Conservation (phyloP, 2,113 vertebrate species). For the Oceanodroma tethys region DNA sequence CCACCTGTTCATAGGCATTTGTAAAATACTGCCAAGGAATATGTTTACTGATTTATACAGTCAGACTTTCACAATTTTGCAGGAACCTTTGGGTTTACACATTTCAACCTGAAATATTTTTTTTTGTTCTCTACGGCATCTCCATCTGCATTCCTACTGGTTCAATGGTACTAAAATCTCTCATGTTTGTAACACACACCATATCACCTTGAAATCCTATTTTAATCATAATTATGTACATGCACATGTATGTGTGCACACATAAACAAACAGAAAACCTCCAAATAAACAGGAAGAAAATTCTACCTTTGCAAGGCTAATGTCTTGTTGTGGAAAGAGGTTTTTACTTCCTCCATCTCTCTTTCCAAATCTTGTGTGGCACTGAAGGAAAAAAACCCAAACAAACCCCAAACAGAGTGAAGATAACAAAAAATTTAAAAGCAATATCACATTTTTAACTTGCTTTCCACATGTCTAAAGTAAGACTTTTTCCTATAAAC, state of each 20-base stretch:
- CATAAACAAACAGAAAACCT: not conserved
- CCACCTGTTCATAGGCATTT: not conserved
- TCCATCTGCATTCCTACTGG: not conserved
- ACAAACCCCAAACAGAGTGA: not conserved
- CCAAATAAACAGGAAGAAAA: not conserved
- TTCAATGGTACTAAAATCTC: not conserved
- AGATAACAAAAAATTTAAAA: not conserved
- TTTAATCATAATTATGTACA: not conserved
- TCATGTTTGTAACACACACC: not conserved
- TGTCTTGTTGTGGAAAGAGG: slow-evolving; percentile 36
- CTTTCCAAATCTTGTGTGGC: not conserved
- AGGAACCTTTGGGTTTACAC: not conserved
- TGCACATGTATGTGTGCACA: not conserved
- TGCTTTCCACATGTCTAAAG: not conserved
- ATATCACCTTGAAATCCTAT: not conserved
- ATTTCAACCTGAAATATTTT: not conserved
- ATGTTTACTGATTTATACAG: not conserved
- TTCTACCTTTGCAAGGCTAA: slow-evolving; percentile 61
- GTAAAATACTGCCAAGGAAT: not conserved
- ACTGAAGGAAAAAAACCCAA: slow-evolving; percentile 19
- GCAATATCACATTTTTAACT: not conserved
- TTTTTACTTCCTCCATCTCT: slow-evolving; percentile 7
- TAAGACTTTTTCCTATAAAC: not conserved
- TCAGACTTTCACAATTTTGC: not conserved
- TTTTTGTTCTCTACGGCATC: not conserved